Percentiles rank a stretch among this genome's conserved stretches.
These are phyloP conservation scores for Natrix natrix DNA, from an alignment of 2,797 vertebrate species.

Conservation along the genomic window DNA sequence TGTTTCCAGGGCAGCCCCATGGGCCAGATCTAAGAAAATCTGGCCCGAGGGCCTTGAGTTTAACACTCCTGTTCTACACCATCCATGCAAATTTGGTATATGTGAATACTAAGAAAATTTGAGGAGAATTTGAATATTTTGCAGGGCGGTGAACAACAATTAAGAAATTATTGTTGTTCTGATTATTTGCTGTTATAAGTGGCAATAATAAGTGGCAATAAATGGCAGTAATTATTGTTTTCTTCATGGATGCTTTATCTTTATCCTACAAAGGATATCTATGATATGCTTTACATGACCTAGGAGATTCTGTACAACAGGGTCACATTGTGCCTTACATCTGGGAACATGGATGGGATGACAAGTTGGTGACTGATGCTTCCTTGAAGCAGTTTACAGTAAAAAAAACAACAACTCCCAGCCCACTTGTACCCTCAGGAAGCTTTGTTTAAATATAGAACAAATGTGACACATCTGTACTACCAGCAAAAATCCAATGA, in stretches of 20 bases:
- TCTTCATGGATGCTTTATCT: not conserved
- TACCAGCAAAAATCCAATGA: not conserved
- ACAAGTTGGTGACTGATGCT: not conserved
- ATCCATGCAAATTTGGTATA: not conserved
- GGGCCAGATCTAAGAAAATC: too few species aligned
- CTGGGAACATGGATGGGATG: not conserved
- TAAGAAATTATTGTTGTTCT: not conserved
- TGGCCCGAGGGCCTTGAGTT: too few species aligned
- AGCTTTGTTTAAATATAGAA: not conserved
- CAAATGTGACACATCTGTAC: not conserved
- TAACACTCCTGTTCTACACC: not conserved
- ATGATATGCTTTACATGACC: not conserved
- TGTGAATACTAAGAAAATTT: not conserved
- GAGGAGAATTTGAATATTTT: not conserved
- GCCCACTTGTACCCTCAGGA: not conserved
- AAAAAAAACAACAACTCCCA: not conserved
- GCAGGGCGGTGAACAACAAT: not conserved
- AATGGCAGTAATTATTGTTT: not conserved
- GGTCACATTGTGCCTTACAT: not conserved
- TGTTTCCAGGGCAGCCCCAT: too few species aligned
- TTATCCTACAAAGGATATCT: not conserved
- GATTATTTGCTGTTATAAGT: not conserved
- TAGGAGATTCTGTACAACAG: not conserved
- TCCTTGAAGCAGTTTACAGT: not conserved
- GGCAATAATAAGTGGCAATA: not conserved